Conservation (phyloP, 1,140 invertebrate species). For the Drosophila rhopaloa region DNA sequence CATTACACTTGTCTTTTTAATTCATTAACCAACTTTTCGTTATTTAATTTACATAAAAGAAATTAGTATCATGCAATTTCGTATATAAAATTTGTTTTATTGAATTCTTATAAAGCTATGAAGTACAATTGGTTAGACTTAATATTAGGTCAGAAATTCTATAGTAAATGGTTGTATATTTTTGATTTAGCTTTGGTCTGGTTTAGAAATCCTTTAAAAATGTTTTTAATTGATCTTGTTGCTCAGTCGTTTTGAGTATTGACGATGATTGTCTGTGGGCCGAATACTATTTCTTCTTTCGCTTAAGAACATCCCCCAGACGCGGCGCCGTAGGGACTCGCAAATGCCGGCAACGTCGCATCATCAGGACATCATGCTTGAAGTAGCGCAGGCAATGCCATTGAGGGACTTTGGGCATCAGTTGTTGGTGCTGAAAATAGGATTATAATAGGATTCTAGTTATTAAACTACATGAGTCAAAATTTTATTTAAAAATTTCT, state of each 20-base stretch:
- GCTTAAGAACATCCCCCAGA: constrained; percentile 73
- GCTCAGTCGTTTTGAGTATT: constrained; percentile 69
- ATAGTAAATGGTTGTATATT: constrained; percentile 56
- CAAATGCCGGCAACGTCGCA: constrained; percentile 88
- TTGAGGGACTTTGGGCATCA: constrained; percentile 87
- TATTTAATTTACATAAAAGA: no score
- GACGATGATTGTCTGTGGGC: constrained; percentile 27
- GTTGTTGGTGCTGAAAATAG: constrained; percentile 66
- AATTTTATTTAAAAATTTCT: no score
- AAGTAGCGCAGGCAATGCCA: constrained; percentile 92
- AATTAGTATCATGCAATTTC: no score
- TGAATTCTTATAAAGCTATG: constrained; percentile 85
- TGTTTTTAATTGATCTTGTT: constrained; percentile 64
- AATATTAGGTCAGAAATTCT: constrained; percentile 41
- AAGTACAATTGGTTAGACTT: constrained; percentile 85
- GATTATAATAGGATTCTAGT: not conserved
- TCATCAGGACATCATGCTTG: constrained; percentile 88
- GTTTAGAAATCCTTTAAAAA: constrained; percentile 71
- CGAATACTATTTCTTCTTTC: constrained; percentile 71
- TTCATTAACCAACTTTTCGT: no score
- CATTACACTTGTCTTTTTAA: no score
- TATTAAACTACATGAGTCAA: no score
- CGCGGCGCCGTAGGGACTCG: constrained; percentile 77
- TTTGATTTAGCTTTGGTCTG: constrained; percentile 84
- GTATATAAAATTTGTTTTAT: constrained; percentile 53